Base-by-base conservation (phyloP, 2,113 vertebrate genomes). In the Caracal caracal region DNA sequence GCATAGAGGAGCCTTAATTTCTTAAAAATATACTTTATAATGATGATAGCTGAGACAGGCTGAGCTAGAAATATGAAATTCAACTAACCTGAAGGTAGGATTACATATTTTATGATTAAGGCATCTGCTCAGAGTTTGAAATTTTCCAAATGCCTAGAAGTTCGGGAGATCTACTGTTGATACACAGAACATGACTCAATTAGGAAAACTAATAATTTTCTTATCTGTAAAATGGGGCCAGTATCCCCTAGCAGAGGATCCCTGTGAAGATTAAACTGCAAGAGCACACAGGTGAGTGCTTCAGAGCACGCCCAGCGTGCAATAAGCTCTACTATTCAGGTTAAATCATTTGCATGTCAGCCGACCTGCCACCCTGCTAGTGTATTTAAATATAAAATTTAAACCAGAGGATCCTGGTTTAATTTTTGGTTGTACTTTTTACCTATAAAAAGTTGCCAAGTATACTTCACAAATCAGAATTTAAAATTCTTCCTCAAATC, bases 361-460 rank as follows among this genome's bases (percentile, higher is more conserved):
- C 8, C 49, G 75, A 10, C 9, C 33, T 53, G 22, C 51, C 28
- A 88, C 9, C 51, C 7, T 75, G 61, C 43, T 47, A 65, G 28
- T n/a, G 43, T 49, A 11, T 85, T 96, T 30, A 59, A 85, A 81
- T 79, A 24, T 5, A 47, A 79, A 83, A 33, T 80, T 88, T 53
- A 6, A 61, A 90, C 37, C 28, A 40, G 20, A 68, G 40, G 84
- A 51, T 10, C 10, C 85, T 35, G 33, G 43, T 79, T 92, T 92
- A 70, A 78, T 40, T 92, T 88, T 90, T 83, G n/a, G 65, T 81
- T 90, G 88, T 81, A 71, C 16, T 90, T 83, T 80, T 94, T 33
- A 94, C 15, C 22, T 86, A 26, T 49, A 24, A 94, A 75, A 90
- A 7, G 51, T 16, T 89, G 68, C 26, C 91, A 88, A 71, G 13